Base-by-base conservation (phyloP, 2,113 vertebrate genomes). In the Colossoma macropomum region DNA sequence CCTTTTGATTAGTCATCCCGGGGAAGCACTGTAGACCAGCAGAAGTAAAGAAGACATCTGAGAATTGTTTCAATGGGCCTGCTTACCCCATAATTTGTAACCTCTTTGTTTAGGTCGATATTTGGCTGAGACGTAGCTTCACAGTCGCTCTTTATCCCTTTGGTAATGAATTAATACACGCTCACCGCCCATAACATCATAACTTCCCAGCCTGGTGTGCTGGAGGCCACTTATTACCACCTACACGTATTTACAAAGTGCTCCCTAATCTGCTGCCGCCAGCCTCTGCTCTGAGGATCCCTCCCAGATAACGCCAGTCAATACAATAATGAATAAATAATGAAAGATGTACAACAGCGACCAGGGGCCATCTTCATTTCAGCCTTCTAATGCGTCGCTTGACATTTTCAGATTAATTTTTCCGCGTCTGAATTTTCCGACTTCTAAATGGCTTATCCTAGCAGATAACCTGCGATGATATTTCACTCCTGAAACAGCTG, bases 291-390 rank as follows among this genome's bases (percentile, higher is more conserved):
- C 73, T 7, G 81, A 75, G 69, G 84, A 77, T 85, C 84, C 81
- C 84, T 88, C 87, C 83, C 85, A 88, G 88, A 89, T 90, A 84
- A 92, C 91, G 74, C 88, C 89, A 91, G 91, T 94, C 93, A 89
- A 95, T 93, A 90, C 79, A 1, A 86, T 84, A 38, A 91, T 94
- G 90, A 93, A 94, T 94, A 92, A 93, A 90, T 94, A 92, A 94
- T 94, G 90, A 92, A 90, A 87, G 92, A 92, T 93, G 92, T 92
- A 89, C 88, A 92, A 93, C 91, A 92, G 89, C 88, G 86, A 85
- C 80, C 79, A 66, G 73, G 83, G 85, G 88, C 86, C 86, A 87
- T 91, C 87, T 90, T 87, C 77, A 86, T 82, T 88, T 84, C 69
- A 65, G 82, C 75, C 82, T 56, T 75, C 86, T 82, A 77, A 79